Evolutionary conservation across 2,888 invertebrate species (phyloP), one percentile per base, ranked within the genome.

Genomic region (Polyommatus icarus): DNA sequence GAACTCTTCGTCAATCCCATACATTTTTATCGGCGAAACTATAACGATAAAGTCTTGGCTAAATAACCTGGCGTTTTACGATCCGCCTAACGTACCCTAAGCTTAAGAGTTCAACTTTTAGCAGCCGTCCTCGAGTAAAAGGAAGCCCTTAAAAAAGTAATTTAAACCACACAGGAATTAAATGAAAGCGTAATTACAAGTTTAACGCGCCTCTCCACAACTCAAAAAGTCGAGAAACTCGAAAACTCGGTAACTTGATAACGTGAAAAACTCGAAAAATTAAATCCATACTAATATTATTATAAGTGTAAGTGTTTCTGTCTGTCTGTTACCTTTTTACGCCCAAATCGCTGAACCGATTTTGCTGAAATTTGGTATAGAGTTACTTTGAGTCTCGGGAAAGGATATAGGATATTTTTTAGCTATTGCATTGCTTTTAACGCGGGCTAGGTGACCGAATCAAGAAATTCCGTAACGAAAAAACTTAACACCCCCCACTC

Each of bases 81-180:
- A 61, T 61, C 61, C 12, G 61, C 24, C 61, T 5, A 24, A 24
- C 61, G 61, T 24, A 61, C 61, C 24, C 61, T 12, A 12, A 1
- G 0, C 3, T 24, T 61, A 24, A 20, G 61, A 61, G 20, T 61
- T 61, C 61, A 24, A 61, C 61, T 61, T 61, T 61, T 12, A 61
- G 10, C 24, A 4, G 24, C 4, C 72, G n/a, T 36, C 36, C 40
- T 72, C 10, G 40, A 71, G 8, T 36, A 32, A 20, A 72, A 40
- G 40, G 40, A 10, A 40, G 40, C 18, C 72, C 72, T n/a, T 72
- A 71, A 7, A 72, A 71, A 72, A 72, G 72, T 72, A 72, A 72
- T 72, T 72, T 72, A 20, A 40, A 72, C 36, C 72, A 40, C 72
- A 40, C 15, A 72, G 72, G 36, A 72, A 72, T 72, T 72, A 36